A percentile compares a stretch with the other conserved stretches of the same genome.
phyloP scores from a whole-genome alignment of 2,113 vertebrate species.

The Uria aalge region DNA sequence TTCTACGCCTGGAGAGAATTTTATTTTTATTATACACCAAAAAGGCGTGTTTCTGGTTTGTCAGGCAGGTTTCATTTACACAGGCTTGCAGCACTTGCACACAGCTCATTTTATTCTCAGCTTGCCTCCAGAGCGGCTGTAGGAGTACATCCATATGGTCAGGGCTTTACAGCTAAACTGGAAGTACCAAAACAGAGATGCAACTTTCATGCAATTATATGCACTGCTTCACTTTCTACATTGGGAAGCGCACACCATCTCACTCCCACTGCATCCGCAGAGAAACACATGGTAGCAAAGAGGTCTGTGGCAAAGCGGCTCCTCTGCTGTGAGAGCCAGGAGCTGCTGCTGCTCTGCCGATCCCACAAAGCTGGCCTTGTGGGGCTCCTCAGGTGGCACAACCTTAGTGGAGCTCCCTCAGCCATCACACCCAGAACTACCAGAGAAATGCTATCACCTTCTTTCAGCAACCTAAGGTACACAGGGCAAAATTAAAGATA shows the following conservation, averaged over 20 bases:
- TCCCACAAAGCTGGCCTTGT: fast-evolving
- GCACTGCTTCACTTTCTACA: background rate
- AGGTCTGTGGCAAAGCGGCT: background rate
- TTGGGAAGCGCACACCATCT: background rate
- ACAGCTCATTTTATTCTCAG: constrained; percentile 65
- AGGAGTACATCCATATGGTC: constrained; percentile 48
- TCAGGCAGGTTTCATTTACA: constrained; percentile 55
- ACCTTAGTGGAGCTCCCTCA: background rate
- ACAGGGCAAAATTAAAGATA: background rate
- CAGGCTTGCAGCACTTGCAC: constrained; percentile 36
- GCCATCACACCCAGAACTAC: background rate
- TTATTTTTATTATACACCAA: constrained; percentile 60
- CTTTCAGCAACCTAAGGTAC: background rate
- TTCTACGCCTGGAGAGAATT: background rate
- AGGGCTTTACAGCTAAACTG: constrained; percentile 33
- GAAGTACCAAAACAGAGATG: constrained; percentile 59
- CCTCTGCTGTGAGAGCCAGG: background rate
- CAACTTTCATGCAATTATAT: background rate
- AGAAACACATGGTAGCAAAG: background rate
- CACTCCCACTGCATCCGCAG: constrained; percentile 7
- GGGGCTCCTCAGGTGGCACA: background rate
- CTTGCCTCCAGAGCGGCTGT: constrained; percentile 51
- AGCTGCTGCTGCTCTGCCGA: background rate
- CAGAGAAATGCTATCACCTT: background rate
- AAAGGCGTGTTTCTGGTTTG: constrained; percentile 52